phyloP scores from a whole-genome alignment of 2,888 invertebrate species.

The Timema cristinae region DNA sequence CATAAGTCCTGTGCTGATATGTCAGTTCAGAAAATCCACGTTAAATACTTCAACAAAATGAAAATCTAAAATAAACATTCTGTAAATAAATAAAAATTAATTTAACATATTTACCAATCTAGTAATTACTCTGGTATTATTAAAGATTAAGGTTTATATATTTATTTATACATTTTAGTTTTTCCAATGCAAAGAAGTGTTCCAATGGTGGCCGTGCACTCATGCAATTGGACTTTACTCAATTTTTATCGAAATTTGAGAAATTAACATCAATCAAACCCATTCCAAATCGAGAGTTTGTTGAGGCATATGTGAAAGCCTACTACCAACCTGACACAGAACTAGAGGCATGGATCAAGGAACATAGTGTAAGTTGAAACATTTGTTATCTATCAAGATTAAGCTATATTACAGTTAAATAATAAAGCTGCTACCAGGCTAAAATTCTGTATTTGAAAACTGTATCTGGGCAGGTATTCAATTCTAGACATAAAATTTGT shows the following conservation, averaged over 20 bases:
- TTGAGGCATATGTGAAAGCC: constrained; percentile 93
- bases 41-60: too few relatives aligned
- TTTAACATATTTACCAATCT: too few relatives aligned
- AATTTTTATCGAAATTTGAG: constrained; percentile 86
- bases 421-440: too few relatives aligned
- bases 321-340: constrained; percentile 88
- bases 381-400: background rate
- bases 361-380: constrained; percentile 60
- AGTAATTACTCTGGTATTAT: too few relatives aligned
- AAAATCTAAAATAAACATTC: background rate
- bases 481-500: background rate
- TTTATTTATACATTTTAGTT: constrained; percentile 48
- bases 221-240: constrained; percentile 97
- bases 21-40: too few relatives aligned
- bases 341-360: constrained; percentile 83
- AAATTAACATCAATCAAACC: constrained; percentile 79
- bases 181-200: constrained; percentile 87
- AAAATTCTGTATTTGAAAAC: too few relatives aligned
- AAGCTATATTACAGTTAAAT: background rate
- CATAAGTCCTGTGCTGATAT: too few relatives aligned
- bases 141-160: background rate
- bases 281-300: constrained; percentile 82
- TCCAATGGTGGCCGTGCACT: constrained; percentile 93
- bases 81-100: background rate
- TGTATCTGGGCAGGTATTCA: background rate